Conservation (phyloP, 2,888 invertebrate genomes). For the Dasysyrphus albostriatus region DNA sequence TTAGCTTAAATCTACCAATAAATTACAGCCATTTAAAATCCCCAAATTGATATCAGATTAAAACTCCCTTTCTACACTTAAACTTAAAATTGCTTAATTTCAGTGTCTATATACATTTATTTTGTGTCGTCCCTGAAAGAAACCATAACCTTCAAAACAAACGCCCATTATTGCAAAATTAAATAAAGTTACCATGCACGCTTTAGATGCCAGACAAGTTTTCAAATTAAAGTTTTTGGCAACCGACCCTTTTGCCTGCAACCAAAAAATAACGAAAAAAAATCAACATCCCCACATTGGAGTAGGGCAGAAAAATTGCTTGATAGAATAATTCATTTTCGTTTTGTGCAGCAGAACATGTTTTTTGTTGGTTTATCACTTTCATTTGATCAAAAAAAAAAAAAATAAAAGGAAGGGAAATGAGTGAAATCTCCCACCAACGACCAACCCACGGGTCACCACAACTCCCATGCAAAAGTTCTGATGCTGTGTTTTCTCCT, state of each 20-base stretch:
- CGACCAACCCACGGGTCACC: slow-evolving; percentile 7
- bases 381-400: slow-evolving; percentile 33
- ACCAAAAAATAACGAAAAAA: background rate
- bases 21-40: background rate
- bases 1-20: background rate
- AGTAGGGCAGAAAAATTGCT: background rate
- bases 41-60: background rate
- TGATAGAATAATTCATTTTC: slow-evolving; percentile 49
- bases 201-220: slow-evolving; percentile 37
- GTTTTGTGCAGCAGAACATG: slow-evolving; percentile 19
- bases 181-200: slow-evolving; percentile 36
- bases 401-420: background rate
- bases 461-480: slow-evolving; percentile 36
- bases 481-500: background rate
- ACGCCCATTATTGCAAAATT: slow-evolving; percentile 22
- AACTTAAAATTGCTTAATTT: slow-evolving; percentile 1
- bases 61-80: background rate
- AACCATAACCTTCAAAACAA: slow-evolving; percentile 29
- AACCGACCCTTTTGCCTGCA: slow-evolving; percentile 26
- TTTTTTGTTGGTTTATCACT: slow-evolving; percentile 62
- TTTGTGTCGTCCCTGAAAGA: background rate
- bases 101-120: background rate
- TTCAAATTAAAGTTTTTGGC: slow-evolving; percentile 57
- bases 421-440: slow-evolving; percentile 47
- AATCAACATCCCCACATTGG: background rate